phyloP scores from a whole-genome alignment of 2,888 invertebrate species.

The Drosophila affinis region DNA sequence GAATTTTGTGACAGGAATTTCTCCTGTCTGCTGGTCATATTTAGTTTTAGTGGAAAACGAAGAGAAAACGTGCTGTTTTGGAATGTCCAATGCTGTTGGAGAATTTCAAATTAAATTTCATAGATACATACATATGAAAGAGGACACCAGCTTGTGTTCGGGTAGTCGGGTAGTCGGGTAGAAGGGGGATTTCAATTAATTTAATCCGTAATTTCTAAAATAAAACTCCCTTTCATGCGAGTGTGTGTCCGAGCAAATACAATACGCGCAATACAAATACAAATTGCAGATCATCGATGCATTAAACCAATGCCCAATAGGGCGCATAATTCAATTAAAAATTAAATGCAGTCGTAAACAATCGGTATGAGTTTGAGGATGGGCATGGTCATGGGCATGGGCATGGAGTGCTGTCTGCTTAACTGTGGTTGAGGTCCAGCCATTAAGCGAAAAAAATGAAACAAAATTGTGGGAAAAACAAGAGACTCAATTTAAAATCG shows the following conservation, averaged over 20 bases:
- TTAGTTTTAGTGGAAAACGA: not conserved
- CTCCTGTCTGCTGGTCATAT: not conserved
- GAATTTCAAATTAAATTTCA: not conserved
- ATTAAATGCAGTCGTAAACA: slow-evolving; percentile 53
- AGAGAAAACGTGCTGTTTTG: not conserved
- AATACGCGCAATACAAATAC: slow-evolving; percentile 13
- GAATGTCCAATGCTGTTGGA: not conserved
- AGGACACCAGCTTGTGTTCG: not conserved
- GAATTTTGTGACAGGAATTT: slow-evolving; percentile 32
- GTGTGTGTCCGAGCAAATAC: too few species aligned
- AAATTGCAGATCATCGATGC: slow-evolving; percentile 39
- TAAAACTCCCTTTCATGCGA: slow-evolving; percentile 10
- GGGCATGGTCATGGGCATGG: slow-evolving; percentile 9
- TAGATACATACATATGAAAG: not conserved
- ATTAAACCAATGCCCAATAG: slow-evolving; percentile 36
- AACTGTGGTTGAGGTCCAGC: slow-evolving; percentile 10
- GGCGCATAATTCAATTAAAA: slow-evolving; percentile 60
- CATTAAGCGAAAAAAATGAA: slow-evolving; percentile 17
- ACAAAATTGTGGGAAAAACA: slow-evolving; percentile 20
- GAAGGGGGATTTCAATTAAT: not conserved
- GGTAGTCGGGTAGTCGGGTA: not conserved
- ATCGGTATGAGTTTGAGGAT: too few species aligned
- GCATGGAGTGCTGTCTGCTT: slow-evolving; percentile 14
- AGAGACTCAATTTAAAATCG: slow-evolving; percentile 54
- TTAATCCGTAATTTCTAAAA: not conserved